Evolutionary conservation across 2,888 invertebrate species (phyloP).

Genomic region (Aporophyla lueneburgensis): DNA sequence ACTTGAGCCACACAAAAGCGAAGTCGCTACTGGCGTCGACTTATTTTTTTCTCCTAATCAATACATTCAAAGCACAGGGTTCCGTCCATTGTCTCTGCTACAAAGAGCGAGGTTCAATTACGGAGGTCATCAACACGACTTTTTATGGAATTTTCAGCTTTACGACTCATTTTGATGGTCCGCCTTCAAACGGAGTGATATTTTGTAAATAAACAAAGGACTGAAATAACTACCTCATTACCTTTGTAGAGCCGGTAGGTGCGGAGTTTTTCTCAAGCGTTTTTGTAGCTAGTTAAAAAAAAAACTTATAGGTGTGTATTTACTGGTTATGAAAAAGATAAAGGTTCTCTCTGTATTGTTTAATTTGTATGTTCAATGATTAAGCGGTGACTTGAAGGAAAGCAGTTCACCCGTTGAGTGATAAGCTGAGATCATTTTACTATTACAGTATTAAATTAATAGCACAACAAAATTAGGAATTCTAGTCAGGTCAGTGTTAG

Average conservation of each 20-base stretch:
- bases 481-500: slow-evolving; percentile 12
- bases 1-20: slow-evolving; percentile 44
- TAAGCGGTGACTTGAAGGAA: slow-evolving; percentile 46
- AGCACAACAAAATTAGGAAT: slow-evolving; percentile 28
- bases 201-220: slow-evolving; percentile 90
- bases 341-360: slow-evolving; percentile 61
- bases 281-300: slow-evolving; percentile 78
- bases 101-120: slow-evolving; percentile 88
- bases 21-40: slow-evolving; percentile 55
- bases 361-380: slow-evolving; percentile 61
- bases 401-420: slow-evolving; percentile 16
- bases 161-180: slow-evolving; percentile 90
- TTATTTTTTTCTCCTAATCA: slow-evolving; percentile 79
- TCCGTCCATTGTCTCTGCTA: slow-evolving; percentile 89
- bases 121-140: slow-evolving; percentile 90
- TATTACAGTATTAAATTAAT: slow-evolving; percentile 15
- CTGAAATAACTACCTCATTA: slow-evolving; percentile 90
- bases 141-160: slow-evolving; percentile 90
- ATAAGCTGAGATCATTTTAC: slow-evolving; percentile 25
- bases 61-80: slow-evolving; percentile 81
- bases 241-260: slow-evolving; percentile 89
- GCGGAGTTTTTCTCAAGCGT: slow-evolving; percentile 77
- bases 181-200: slow-evolving; percentile 91
- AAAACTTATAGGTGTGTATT: slow-evolving; percentile 74
- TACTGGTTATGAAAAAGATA: slow-evolving; percentile 68